Percentiles rank a stretch among this genome's conserved stretches.
These are phyloP conservation scores for Numenius phaeopus DNA, from an alignment of 2,797 vertebrate species.

Conservation along the genomic window DNA sequence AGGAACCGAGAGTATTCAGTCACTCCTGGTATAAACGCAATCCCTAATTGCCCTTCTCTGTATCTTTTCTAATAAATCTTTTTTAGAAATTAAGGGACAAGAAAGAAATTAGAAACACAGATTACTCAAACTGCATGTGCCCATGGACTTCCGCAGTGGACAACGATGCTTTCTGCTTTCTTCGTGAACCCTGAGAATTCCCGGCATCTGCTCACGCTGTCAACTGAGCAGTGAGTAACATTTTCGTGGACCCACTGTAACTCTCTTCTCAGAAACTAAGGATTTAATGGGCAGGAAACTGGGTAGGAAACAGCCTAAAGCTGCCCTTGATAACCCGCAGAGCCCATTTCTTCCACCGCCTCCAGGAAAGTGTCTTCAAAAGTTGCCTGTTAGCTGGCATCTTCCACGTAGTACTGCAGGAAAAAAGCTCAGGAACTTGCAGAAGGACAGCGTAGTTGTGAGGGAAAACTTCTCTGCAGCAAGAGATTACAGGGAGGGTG, in stretches of 20 bases:
- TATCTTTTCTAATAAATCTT: background rate
- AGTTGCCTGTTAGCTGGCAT: background rate
- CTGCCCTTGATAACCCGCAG: background rate
- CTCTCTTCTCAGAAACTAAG: background rate
- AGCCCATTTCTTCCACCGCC: background rate
- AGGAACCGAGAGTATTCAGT: background rate
- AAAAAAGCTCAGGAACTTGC: background rate
- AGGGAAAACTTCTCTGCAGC: background rate
- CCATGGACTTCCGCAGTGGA: background rate
- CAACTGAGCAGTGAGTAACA: background rate
- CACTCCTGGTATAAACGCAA: background rate
- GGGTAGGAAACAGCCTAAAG: background rate
- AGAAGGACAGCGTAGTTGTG: background rate
- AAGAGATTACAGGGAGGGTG: background rate
- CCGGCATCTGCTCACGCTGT: accelerated
- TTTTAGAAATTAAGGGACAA: background rate
- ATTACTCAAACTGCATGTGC: background rate
- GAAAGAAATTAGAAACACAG: background rate
- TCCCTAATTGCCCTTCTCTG: background rate
- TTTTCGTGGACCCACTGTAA: background rate
- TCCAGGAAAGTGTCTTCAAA: background rate
- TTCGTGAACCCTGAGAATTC: background rate
- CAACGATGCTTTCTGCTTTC: background rate
- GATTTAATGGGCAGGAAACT: background rate
- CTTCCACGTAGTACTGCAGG: background rate